Conservation (phyloP, 1,140 invertebrate genomes). For the Centruroides vittatus region DNA sequence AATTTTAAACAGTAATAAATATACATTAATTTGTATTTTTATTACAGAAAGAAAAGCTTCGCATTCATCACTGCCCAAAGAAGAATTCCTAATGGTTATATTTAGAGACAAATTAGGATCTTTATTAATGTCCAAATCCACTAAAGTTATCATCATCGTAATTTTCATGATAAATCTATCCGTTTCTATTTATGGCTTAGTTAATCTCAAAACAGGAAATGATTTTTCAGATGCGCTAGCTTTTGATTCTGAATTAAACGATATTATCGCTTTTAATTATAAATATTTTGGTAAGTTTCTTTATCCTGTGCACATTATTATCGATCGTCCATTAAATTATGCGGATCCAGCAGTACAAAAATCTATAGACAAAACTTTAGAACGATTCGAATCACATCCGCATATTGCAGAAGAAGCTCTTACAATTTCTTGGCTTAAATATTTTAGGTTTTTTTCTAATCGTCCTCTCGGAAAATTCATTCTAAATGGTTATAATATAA, state of each 20-base stretch:
- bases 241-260: conserved; percentile 73
- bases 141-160: conserved; percentile 60
- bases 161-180: conserved; percentile 63
- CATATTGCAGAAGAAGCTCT: conserved; percentile 57
- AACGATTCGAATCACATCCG: conserved; percentile 60
- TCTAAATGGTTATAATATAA: conserved; percentile 39
- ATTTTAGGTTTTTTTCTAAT: conserved; percentile 16
- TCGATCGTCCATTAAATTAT: conserved; percentile 68
- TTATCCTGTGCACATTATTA: conserved; percentile 71
- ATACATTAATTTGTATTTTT: no score
- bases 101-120: conserved; percentile 64
- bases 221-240: conserved; percentile 67
- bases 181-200: conserved; percentile 73
- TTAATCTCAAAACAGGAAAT: conserved; percentile 73
- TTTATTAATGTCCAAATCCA: conserved; percentile 54
- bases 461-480: no score
- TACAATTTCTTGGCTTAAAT: conserved; percentile 78
- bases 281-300: conserved; percentile 78
- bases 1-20: no score
- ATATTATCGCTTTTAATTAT: conserved; percentile 75
- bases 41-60: no score
- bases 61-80: background rate
- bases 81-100: conserved; percentile 57
- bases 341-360: conserved; percentile 59
- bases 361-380: conserved; percentile 60